Evolutionary conservation across 2,888 invertebrate species (phyloP).

Genomic region (Idaea aversata): DNA sequence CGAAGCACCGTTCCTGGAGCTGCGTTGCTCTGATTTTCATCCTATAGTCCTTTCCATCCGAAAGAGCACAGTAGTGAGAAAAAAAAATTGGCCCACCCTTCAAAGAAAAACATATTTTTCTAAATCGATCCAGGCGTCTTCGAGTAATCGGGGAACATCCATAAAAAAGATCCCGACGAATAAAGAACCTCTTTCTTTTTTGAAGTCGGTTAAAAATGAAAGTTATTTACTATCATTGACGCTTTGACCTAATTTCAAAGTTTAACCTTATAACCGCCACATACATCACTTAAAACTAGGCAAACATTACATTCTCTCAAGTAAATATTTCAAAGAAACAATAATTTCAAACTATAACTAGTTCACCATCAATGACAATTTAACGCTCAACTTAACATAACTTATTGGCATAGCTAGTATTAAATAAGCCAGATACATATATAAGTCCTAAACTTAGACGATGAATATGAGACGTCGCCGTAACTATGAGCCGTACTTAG

Average conservation of each 20-base stretch:
- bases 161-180: no score
- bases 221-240: background rate
- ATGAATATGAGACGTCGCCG: background rate
- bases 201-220: no score
- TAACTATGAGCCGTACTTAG: background rate
- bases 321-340: background rate
- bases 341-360: background rate
- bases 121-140: no score
- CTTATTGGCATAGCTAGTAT: background rate
- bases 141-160: no score
- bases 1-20: no score
- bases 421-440: background rate
- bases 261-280: background rate
- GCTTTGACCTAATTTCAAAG: background rate
- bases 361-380: background rate
- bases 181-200: no score
- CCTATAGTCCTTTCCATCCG: no score
- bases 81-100: no score
- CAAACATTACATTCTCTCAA: background rate
- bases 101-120: no score
- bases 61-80: no score
- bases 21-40: no score
- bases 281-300: background rate
- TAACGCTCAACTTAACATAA: background rate
- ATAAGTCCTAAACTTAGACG: background rate